phyloP scores from a whole-genome alignment of 23 tunicate genomes.

The Halocynthia aurantium region DNA sequence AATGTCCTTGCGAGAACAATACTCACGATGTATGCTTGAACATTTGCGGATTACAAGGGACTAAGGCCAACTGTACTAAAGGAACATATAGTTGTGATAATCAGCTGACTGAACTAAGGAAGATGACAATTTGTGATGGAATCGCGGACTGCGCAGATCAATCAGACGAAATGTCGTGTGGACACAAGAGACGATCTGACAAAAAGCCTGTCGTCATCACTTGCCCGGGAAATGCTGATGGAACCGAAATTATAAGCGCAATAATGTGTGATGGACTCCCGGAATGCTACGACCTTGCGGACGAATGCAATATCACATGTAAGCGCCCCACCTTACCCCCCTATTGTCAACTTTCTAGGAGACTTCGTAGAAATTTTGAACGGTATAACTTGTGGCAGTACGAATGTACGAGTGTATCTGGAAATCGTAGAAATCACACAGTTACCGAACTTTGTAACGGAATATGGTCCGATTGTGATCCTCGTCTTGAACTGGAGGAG shows the following conservation, averaged over 20 bases:
- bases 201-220: neutral
- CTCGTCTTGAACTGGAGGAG: constrained; percentile 41
- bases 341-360: constrained; percentile 1
- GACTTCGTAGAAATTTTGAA: no score
- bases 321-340: neutral
- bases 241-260: constrained; percentile 27
- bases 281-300: constrained; percentile 54
- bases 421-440: constrained; percentile 7
- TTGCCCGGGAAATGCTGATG: constrained; percentile 67
- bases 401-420: neutral
- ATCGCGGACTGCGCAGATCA: constrained; percentile 24
- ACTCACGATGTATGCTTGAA: constrained; percentile 25
- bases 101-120: constrained; percentile 21
- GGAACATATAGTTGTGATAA: constrained; percentile 49
- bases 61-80: constrained; percentile 23
- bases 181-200: neutral
- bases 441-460: constrained; percentile 45
- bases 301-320: constrained; percentile 38
- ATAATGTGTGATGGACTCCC: constrained; percentile 43
- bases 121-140: constrained; percentile 43
- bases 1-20: constrained; percentile 43
- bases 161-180: constrained; percentile 44
- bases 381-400: no score
- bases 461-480: constrained; percentile 19
- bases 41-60: constrained; percentile 17